Evolutionary conservation across 2,113 vertebrate species (phyloP).

Genomic region (Dunckerocampus dactyliophorus): DNA sequence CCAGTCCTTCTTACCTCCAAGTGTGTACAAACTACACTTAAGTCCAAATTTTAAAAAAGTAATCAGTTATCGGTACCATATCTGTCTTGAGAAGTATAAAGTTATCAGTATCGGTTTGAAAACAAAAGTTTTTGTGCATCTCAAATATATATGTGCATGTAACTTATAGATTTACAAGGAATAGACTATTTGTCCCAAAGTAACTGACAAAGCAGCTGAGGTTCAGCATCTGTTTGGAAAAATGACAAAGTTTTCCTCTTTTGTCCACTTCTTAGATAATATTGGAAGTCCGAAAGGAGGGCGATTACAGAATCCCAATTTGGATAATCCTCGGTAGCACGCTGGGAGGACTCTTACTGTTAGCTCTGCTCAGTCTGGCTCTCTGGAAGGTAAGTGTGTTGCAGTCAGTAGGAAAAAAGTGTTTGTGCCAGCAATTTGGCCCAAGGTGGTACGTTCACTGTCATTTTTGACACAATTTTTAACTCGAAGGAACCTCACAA

Average conservation of each 20-base stretch:
- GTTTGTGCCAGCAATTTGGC: not conserved
- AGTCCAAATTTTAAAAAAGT: too few relatives aligned
- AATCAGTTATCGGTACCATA: too few relatives aligned
- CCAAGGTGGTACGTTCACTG: not conserved
- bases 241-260: not conserved
- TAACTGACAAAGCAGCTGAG: too few relatives aligned
- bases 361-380: slow-evolving; percentile 85
- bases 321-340: slow-evolving; percentile 95
- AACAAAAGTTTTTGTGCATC: too few relatives aligned
- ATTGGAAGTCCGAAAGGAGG: slow-evolving; percentile 87
- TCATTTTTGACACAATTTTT: not conserved
- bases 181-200: not conserved
- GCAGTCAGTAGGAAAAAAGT: not conserved
- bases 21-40: too few relatives aligned
- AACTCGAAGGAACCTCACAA: too few relatives aligned
- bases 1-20: too few relatives aligned
- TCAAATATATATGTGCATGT: too few relatives aligned
- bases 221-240: too few relatives aligned
- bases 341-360: slow-evolving; percentile 86
- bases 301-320: slow-evolving; percentile 83
- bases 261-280: slow-evolving; percentile 72
- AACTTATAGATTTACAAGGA: too few relatives aligned
- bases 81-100: too few relatives aligned
- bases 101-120: too few relatives aligned
- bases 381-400: slow-evolving; percentile 86